Evolutionary conservation across 2,113 vertebrate genomes (phyloP).

Genomic region (Panurus biarmicus): DNA sequence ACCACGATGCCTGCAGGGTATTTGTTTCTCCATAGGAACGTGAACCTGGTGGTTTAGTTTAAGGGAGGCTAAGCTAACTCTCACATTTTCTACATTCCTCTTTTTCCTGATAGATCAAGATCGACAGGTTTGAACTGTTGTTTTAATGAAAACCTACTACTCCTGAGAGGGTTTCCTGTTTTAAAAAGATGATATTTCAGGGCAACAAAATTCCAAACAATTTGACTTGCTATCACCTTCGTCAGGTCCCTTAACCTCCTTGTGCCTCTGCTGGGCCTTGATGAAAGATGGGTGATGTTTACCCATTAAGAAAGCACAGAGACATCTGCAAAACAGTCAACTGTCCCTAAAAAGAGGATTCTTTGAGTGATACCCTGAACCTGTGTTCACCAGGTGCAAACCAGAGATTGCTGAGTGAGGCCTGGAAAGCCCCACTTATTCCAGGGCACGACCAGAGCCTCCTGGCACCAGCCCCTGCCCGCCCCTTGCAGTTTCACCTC

Average conservation of each 20-base stretch:
- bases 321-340: background rate
- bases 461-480: background rate
- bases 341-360: background rate
- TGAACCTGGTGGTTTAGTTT: conserved; percentile 49
- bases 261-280: background rate
- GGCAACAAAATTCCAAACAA: conserved; percentile 22
- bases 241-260: conserved; percentile 5
- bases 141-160: conserved; percentile 54
- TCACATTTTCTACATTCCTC: conserved; percentile 56
- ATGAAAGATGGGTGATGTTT: background rate
- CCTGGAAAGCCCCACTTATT: accelerated
- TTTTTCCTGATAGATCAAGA: conserved; percentile 41
- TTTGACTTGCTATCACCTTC: conserved; percentile 31
- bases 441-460: background rate
- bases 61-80: conserved; percentile 12
- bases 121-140: conserved; percentile 46
- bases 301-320: background rate
- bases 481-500: background rate
- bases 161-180: conserved; percentile 43
- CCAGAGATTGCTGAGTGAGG: background rate
- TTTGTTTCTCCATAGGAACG: conserved; percentile 51
- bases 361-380: background rate
- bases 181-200: conserved; percentile 23
- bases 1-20: conserved; percentile 5
- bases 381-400: background rate